phyloP scores from a whole-genome alignment of 2,113 vertebrate genomes.

The Forbesichthys papilliferus region DNA sequence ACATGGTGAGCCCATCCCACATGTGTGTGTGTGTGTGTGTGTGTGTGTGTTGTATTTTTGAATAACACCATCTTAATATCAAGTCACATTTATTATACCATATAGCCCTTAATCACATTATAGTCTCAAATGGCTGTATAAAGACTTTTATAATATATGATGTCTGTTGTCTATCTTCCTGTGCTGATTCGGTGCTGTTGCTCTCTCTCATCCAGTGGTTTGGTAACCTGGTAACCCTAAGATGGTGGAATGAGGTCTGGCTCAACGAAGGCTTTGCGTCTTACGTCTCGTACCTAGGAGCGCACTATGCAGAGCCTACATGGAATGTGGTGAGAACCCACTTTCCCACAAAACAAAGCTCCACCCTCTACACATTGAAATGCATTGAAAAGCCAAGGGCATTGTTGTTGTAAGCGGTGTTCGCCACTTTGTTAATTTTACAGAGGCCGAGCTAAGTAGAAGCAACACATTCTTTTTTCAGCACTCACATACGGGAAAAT shows the following conservation, averaged over 20 bases:
- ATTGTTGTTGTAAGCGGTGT: too few species aligned
- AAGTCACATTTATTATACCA: too few species aligned
- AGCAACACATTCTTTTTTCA: too few species aligned
- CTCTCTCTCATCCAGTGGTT: conserved; percentile 81
- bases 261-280: conserved; percentile 93
- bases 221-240: conserved; percentile 90
- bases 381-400: too few species aligned
- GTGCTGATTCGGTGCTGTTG: neutral
- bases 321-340: conserved; percentile 81
- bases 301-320: conserved; percentile 60
- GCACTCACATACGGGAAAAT: too few species aligned
- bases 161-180: neutral
- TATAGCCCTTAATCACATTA: too few species aligned
- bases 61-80: neutral
- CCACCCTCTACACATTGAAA: too few species aligned
- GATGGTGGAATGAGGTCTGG: conserved; percentile 96
- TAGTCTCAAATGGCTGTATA: too few species aligned
- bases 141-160: neutral
- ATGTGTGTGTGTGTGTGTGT: neutral
- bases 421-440: too few species aligned
- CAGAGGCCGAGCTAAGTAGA: too few species aligned
- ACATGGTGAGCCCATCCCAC: conserved; percentile 79
- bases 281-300: conserved; percentile 89
- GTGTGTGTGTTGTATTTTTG: neutral
- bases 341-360: too few species aligned